These are phyloP conservation scores for Allygus modestus DNA, from an alignment of 2,888 invertebrate genomes.

Conservation along the genomic window DNA sequence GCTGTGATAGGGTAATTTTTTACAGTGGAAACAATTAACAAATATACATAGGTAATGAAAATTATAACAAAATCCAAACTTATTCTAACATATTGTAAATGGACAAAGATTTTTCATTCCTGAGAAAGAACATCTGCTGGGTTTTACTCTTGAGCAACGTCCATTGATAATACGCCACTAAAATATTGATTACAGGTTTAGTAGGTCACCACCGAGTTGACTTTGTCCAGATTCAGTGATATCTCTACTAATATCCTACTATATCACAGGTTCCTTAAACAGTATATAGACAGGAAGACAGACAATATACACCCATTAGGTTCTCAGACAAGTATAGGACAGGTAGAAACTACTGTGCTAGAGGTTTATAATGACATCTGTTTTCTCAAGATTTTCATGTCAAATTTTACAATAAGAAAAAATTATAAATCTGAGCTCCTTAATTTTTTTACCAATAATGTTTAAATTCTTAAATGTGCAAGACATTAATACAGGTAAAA, in stretches of 20 bases:
- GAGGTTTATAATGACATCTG: too few relatives aligned
- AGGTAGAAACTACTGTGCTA: neutral
- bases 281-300: constrained; percentile 20
- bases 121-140: neutral
- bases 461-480: too few relatives aligned
- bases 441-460: too few relatives aligned
- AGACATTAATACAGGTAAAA: too few relatives aligned
- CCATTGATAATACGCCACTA: neutral
- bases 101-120: neutral
- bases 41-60: neutral
- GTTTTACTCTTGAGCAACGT: neutral
- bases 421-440: too few relatives aligned
- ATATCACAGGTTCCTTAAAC: constrained; percentile 11
- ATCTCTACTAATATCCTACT: neutral
- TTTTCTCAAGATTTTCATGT: too few relatives aligned
- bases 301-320: neutral
- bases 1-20: too few relatives aligned
- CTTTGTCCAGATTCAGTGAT: neutral
- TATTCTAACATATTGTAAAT: neutral
- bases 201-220: neutral
- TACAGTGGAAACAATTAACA: neutral
- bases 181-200: neutral
- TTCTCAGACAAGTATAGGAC: neutral
- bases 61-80: neutral
- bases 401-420: too few relatives aligned